A percentile compares a stretch with the other conserved stretches of the same genome.
phyloP scores from a whole-genome alignment of 1,140 invertebrate genomes.

The Pogonognathellus flavescens region DNA sequence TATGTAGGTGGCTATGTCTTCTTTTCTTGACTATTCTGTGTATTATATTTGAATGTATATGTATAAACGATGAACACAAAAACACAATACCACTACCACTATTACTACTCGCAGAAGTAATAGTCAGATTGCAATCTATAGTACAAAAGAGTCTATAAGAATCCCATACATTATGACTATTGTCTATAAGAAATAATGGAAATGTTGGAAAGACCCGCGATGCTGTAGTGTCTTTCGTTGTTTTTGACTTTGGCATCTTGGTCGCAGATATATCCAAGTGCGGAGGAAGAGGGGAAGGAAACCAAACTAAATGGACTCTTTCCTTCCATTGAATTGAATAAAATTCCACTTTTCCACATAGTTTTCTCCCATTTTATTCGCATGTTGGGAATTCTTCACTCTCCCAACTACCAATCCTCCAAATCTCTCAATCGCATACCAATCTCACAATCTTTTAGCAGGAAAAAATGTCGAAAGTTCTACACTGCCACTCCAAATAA shows the following conservation, averaged over 20 bases:
- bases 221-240: not conserved
- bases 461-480: slow-evolving; percentile 48
- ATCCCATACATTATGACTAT: not conserved
- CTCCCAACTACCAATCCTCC: slow-evolving; percentile 62
- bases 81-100: not conserved
- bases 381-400: slow-evolving; percentile 63
- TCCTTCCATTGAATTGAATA: slow-evolving; percentile 61
- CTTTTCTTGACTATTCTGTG: no score
- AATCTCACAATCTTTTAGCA: slow-evolving; percentile 40
- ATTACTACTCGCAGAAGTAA: no score
- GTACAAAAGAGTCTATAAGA: slow-evolving; percentile 16
- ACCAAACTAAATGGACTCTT: slow-evolving; percentile 59
- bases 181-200: slow-evolving; percentile 13
- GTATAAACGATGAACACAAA: not conserved
- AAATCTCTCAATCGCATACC: slow-evolving; percentile 62
- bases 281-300: slow-evolving; percentile 49
- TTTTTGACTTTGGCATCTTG: not conserved
- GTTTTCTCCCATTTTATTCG: slow-evolving; percentile 63
- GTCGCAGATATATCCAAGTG: not conserved
- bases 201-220: not conserved
- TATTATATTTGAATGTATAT: no score
- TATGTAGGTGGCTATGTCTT: not conserved
- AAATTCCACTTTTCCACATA: slow-evolving; percentile 65
- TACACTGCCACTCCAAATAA: slow-evolving; percentile 20
- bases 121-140: not conserved